A percentile compares a stretch with the other conserved stretches of the same genome.
These are phyloP conservation scores for Chelidonichthys spinosus DNA, from an alignment of 2,797 vertebrate genomes.

Conservation along the genomic window DNA sequence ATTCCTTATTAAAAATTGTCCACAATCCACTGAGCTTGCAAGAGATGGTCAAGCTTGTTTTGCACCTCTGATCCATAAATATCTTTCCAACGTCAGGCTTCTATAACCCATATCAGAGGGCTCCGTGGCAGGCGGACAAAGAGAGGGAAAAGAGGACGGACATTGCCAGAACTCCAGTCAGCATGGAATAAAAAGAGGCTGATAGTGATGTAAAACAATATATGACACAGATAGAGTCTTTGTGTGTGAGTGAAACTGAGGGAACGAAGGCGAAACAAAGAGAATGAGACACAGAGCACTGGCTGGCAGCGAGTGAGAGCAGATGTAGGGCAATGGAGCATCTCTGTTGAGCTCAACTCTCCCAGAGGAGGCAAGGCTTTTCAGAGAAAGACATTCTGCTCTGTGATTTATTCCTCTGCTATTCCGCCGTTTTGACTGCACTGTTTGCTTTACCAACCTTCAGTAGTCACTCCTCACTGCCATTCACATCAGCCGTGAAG, in stretches of 20 bases:
- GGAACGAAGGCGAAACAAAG: conserved; percentile 14
- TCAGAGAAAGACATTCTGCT: conserved; percentile 27
- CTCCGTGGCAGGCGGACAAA: not conserved
- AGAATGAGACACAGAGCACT: conserved; percentile 21
- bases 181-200: not conserved
- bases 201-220: conserved; percentile 4
- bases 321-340: conserved; percentile 72
- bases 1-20: not conserved
- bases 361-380: conserved; percentile 44
- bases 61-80: not conserved
- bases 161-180: not conserved
- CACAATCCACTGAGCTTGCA: not conserved
- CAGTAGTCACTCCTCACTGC: conserved; percentile 2
- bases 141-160: not conserved
- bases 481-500: not conserved
- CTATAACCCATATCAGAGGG: not conserved
- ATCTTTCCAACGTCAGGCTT: not conserved
- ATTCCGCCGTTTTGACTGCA: not conserved
- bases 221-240: not conserved
- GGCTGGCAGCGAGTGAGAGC: conserved; percentile 34
- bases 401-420: not conserved
- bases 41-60: not conserved
- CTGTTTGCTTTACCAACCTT: not conserved
- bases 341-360: conserved; percentile 45
- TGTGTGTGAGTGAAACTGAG: conserved; percentile 10